Percentiles rank a stretch among this genome's conserved stretches.
These are phyloP conservation scores for Halcyon malimbica DNA, from an alignment of 2,113 vertebrate genomes.

Conservation along the genomic window DNA sequence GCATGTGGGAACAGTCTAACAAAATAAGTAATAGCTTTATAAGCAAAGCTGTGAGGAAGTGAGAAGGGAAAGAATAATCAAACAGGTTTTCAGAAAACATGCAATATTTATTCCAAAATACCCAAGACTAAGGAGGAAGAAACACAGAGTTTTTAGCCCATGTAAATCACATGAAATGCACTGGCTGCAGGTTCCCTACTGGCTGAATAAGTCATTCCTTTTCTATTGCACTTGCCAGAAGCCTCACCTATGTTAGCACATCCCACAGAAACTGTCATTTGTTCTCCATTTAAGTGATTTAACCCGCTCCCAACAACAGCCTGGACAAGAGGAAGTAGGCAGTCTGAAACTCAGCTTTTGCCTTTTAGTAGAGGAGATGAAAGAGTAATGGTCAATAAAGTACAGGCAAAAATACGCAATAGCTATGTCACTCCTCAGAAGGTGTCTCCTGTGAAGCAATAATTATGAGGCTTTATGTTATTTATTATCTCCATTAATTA, in stretches of 20 bases:
- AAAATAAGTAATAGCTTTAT: fast-evolving
- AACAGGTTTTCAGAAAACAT: not conserved
- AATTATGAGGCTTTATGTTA: not conserved
- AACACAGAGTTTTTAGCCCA: not conserved
- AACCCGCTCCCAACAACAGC: not conserved
- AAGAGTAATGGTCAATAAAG: not conserved
- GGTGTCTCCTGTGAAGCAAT: not conserved
- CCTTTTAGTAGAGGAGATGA: not conserved
- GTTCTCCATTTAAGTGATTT: not conserved
- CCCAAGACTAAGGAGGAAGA: not conserved
- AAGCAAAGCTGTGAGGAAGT: not conserved
- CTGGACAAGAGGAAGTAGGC: not conserved
- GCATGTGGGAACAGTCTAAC: fast-evolving
- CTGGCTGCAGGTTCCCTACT: not conserved
- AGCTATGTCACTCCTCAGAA: not conserved
- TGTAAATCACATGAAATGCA: fast-evolving
- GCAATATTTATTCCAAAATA: not conserved
- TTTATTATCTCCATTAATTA: not conserved
- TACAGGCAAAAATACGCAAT: not conserved
- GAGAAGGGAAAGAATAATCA: not conserved
- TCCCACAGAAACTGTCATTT: not conserved
- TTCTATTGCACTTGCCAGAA: fast-evolving
- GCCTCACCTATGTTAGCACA: not conserved
- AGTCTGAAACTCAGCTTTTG: not conserved
- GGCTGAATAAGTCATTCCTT: not conserved